A percentile compares a stretch with the other conserved stretches of the same genome.
Conservation (phyloP, 2,113 vertebrate species). For the Menura novaehollandiae region DNA sequence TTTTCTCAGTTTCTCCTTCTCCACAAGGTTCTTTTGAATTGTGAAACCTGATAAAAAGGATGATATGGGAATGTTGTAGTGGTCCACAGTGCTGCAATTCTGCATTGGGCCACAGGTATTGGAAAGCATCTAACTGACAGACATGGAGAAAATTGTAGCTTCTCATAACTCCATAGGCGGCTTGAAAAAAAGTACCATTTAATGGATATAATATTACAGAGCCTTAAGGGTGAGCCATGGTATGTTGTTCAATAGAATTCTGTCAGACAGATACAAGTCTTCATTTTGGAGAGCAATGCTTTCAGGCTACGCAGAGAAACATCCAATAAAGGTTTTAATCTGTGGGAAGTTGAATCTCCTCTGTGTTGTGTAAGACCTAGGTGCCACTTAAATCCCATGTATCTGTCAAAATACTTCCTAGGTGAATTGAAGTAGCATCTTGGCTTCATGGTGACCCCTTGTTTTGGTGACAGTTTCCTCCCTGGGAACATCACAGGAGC, state of each 20-base stretch:
- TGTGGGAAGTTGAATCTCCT: not conserved
- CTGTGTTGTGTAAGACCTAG: not conserved
- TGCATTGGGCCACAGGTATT: not conserved
- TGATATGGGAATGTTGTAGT: not conserved
- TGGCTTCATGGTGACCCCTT: not conserved
- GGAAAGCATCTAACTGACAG: not conserved
- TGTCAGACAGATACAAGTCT: not conserved
- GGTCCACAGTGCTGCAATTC: not conserved
- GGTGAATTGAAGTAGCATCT: not conserved
- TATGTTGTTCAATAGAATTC: not conserved
- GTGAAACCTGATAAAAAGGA: not conserved
- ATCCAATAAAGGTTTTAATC: constrained; percentile 16
- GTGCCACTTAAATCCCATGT: not conserved
- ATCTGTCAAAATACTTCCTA: not conserved
- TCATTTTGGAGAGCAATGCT: not conserved
- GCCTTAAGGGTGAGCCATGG: not conserved
- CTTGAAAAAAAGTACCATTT: not conserved
- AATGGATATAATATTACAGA: not conserved
- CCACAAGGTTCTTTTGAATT: not conserved
- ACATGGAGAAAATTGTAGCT: not conserved
- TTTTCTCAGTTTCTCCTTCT: not conserved
- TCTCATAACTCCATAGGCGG: not conserved
- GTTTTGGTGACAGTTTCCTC: not conserved
- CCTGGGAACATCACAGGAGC: not conserved
- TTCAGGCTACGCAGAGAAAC: not conserved